Conservation (phyloP, 2,888 invertebrate species). For the Lamproptera curius region DNA sequence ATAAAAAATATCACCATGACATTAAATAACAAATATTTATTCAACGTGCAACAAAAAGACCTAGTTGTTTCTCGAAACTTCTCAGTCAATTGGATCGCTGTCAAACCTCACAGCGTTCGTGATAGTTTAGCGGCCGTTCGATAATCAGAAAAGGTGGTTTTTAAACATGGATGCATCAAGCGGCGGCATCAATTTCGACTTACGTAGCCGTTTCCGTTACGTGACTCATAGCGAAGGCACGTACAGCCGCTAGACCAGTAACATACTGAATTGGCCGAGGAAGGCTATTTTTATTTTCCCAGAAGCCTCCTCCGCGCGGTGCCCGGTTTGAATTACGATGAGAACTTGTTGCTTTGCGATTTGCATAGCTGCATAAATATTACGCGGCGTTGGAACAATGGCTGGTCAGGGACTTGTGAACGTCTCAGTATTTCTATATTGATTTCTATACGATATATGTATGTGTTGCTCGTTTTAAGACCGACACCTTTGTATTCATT, state of each 20-base stretch:
- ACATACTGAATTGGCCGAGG: conserved; percentile 62
- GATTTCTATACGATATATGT: too few relatives aligned
- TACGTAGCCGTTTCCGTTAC: conserved; percentile 72
- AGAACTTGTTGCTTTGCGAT: conserved; percentile 21
- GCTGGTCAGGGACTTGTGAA: too few relatives aligned
- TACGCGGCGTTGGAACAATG: background rate
- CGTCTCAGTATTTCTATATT: too few relatives aligned
- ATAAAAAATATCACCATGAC: too few relatives aligned
- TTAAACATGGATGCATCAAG: conserved; percentile 54
- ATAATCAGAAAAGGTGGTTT: conserved; percentile 36
- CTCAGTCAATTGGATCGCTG: too few relatives aligned
- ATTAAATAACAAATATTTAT: too few relatives aligned
- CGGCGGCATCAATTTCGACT: conserved; percentile 61
- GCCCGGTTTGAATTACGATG: conserved; percentile 35
- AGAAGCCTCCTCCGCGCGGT: conserved; percentile 40
- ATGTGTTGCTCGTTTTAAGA: too few relatives aligned
- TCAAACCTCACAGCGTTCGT: conserved; percentile 4
- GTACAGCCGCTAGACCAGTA: conserved; percentile 60
- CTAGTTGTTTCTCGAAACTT: too few relatives aligned
- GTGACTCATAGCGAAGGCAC: conserved; percentile 73
- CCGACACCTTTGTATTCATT: too few relatives aligned
- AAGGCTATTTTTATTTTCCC: conserved; percentile 51
- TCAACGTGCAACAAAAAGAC: too few relatives aligned
- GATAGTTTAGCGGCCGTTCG: conserved; percentile 16
- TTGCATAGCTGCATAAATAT: conserved; percentile 6